Evolutionary conservation across 2,888 invertebrate genomes (phyloP), one percentile per base, ranked within the genome.

Genomic region (Drosophila multiciliata): DNA sequence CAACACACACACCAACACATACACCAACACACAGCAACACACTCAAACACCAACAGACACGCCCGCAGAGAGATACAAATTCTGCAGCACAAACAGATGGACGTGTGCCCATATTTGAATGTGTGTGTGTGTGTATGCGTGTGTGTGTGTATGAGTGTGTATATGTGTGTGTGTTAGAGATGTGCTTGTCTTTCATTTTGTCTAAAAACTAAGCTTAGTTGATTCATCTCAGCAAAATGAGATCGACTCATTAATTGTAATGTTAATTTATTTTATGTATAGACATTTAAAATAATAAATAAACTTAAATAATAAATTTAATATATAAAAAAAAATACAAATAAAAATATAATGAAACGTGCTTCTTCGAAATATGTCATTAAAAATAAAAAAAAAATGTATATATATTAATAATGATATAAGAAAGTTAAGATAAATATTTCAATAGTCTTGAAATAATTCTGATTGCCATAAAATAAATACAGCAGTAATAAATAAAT

Each of bases 61-160:
- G 29, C 26, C 45, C 40, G 53, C 62, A 6, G 32, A 42, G 26
- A 20, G 45, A 35, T 23, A 23, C 58, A 49, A 12, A 50, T 55
- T 36, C n/a, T 33, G 20, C 20, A 32, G 12, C 20, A 20, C 33
- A 40, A 50, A 50, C 49, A 55, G 12, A 67, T 42, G 40, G 26
- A 40, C 40, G 29, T 45, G 11, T 11, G 40, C n/a, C 15, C 15
- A 33, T 17, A 40, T 23, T 23, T 64, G 69, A 29, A 29, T 48
- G 11, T 40, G 35, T 15, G 26, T 35, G n/a, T 36, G 42, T 23
- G 42, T 15, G 17, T 49, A 42, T 40, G 40, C 11, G 26, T 29
- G 17, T 36, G 42, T 32, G 49, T 15, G 17, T 49, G 35, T 23
- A 8, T 64, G 69, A 23, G 23, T 48, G 11, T 35, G 40, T 15